A percentile compares a stretch with the other conserved stretches of the same genome.
These are phyloP conservation scores for Dendrophyllia cribrosa DNA, from an alignment of 64 coral and sea anemone species.

Conservation along the genomic window DNA sequence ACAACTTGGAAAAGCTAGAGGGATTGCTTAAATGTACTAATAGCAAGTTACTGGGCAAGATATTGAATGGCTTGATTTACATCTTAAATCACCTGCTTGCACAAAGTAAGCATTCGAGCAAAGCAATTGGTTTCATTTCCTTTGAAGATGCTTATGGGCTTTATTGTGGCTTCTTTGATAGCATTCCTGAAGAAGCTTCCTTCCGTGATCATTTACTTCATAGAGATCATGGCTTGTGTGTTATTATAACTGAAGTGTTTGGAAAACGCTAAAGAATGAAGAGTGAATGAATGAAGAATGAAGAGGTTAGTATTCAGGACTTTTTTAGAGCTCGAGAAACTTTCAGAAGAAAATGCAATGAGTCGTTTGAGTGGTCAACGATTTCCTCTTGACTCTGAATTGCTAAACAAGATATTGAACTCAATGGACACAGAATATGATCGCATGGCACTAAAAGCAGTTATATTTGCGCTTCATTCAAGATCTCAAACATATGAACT, in stretches of 20 bases:
- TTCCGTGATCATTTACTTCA: constrained; percentile 70
- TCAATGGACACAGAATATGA: constrained; percentile 47
- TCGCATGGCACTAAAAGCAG: constrained; percentile 33
- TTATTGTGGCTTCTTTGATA: constrained; percentile 71
- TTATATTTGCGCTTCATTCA: constrained; percentile 48
- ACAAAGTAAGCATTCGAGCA: constrained; percentile 23
- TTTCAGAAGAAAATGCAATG: constrained; percentile 41
- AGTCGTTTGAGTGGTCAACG: background rate
- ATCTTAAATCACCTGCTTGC: constrained; percentile 27
- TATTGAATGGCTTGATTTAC: constrained; percentile 4
- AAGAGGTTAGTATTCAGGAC: constrained; percentile 49
- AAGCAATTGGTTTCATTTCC: constrained; percentile 64
- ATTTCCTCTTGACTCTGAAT: constrained; percentile 20
- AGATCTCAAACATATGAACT: constrained; percentile 52
- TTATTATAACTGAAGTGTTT: constrained; percentile 47
- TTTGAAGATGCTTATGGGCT: constrained; percentile 71
- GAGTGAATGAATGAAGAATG: constrained; percentile 59
- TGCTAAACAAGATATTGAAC: constrained; percentile 26
- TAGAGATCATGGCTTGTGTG: constrained; percentile 65
- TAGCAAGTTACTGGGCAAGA: background rate
- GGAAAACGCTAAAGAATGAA: constrained; percentile 62
- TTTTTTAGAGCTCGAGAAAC: constrained; percentile 50
- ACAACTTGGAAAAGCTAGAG: constrained; percentile 51
- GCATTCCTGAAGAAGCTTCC: background rate
- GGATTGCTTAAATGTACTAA: constrained; percentile 52